These are phyloP conservation scores for Lasioglossum zephyrum DNA, from an alignment of 2,888 invertebrate species.

Conservation along the genomic window DNA sequence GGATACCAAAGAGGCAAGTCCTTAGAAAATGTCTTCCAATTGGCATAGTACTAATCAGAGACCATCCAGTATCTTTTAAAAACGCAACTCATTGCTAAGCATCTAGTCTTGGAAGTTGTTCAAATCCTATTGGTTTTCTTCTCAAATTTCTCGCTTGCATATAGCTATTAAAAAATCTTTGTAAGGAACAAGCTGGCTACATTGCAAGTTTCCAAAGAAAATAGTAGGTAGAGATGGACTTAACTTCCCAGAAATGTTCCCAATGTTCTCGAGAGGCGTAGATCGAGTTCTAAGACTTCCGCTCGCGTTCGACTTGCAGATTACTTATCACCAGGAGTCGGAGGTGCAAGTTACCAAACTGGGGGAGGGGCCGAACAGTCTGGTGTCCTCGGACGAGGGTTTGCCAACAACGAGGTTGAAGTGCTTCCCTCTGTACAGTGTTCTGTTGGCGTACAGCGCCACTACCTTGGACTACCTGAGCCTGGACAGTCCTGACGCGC, in stretches of 20 bases:
- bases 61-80: too few species aligned
- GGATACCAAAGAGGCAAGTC: slow-evolving; percentile 90
- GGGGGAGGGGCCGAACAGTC: slow-evolving; percentile 82
- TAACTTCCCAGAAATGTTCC: too few species aligned
- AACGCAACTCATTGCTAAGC: too few species aligned
- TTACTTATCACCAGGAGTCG: slow-evolving; percentile 82
- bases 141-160: too few species aligned
- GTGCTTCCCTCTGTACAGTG: slow-evolving; percentile 93
- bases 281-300: background rate
- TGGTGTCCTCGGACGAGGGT: slow-evolving; percentile 78
- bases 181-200: too few species aligned
- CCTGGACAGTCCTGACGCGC: slow-evolving; percentile 85
- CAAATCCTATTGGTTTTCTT: too few species aligned
- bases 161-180: too few species aligned
- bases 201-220: too few species aligned
- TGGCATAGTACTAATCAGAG: too few species aligned
- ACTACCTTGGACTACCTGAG: slow-evolving; percentile 89
- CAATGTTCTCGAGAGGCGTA: background rate
- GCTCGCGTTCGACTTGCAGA: slow-evolving; percentile 67
- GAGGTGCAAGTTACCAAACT: slow-evolving; percentile 83
- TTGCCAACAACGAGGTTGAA: slow-evolving; percentile 88
- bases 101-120: too few species aligned
- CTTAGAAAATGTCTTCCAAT: background rate
- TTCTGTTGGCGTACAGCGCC: slow-evolving; percentile 91
- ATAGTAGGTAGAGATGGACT: too few species aligned